Evolutionary conservation across 2,888 invertebrate genomes (phyloP).

Genomic region (Cerceris ruficornis): DNA sequence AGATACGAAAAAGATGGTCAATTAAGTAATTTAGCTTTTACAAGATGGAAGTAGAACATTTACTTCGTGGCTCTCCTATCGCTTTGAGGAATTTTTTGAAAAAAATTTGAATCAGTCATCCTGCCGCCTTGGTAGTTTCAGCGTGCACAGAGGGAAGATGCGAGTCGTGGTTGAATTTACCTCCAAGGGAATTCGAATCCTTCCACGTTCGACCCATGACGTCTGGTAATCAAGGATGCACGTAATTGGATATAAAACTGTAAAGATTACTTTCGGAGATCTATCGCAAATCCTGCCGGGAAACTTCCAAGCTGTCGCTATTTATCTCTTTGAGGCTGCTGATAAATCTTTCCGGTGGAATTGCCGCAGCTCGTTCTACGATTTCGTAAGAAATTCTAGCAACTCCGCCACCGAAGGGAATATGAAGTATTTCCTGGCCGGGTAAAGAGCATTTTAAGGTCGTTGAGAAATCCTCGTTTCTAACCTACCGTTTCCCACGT

Average conservation of each 20-base stretch:
- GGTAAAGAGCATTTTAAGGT: constrained; percentile 59
- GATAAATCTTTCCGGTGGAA: not conserved
- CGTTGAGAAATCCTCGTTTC: constrained; percentile 53
- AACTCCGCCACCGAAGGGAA: constrained; percentile 6
- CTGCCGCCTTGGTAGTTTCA: too few relatives aligned
- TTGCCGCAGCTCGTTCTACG: not conserved
- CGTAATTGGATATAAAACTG: not conserved
- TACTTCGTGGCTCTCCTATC: too few relatives aligned
- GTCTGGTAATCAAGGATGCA: not conserved
- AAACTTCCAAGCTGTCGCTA: not conserved
- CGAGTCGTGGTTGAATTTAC: too few relatives aligned
- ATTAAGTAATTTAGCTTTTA: too few relatives aligned
- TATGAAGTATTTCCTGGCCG: constrained; percentile 36
- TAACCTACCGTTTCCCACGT: constrained; percentile 35
- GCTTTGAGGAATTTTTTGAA: too few relatives aligned
- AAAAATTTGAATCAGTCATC: too few relatives aligned
- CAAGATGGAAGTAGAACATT: too few relatives aligned
- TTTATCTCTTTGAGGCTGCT: not conserved
- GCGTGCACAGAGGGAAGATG: too few relatives aligned
- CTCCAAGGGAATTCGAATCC: too few relatives aligned
- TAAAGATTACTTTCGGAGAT: too few relatives aligned
- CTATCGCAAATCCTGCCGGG: not conserved
- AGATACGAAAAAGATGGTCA: too few relatives aligned
- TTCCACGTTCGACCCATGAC: not conserved
- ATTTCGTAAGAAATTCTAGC: constrained; percentile 18